Conservation (phyloP, 2,113 vertebrate species). For the Rhizomys pruinosus region DNA sequence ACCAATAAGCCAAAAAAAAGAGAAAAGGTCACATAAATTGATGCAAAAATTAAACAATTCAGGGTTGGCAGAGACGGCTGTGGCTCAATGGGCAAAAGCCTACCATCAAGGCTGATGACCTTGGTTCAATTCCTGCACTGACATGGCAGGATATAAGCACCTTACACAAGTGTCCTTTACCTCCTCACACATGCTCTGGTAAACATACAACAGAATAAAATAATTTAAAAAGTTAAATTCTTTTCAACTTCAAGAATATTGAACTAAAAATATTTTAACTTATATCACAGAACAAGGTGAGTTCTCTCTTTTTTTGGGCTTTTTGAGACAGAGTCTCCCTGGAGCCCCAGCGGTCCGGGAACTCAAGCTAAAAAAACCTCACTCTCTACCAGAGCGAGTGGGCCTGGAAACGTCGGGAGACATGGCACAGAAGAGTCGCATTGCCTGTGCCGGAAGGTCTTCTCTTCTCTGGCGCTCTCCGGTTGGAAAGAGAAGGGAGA, state of each 20-base stretch:
- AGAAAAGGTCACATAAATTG: background rate
- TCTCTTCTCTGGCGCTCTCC: too few relatives aligned
- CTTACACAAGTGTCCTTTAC: background rate
- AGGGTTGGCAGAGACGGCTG: background rate
- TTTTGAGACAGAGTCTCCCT: too few relatives aligned
- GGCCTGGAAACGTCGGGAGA: too few relatives aligned
- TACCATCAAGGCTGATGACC: background rate
- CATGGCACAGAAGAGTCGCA: too few relatives aligned
- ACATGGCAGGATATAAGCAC: background rate
- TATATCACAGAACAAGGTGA: background rate
- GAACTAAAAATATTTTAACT: background rate
- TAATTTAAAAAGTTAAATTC: background rate
- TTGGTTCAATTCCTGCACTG: background rate
- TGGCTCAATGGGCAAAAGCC: background rate
- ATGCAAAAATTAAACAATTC: constrained; percentile 44
- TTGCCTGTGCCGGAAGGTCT: too few relatives aligned
- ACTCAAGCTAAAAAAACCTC: too few relatives aligned
- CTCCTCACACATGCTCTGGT: background rate
- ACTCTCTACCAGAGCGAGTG: too few relatives aligned
- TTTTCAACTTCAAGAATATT: background rate
- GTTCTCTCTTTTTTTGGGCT: too few relatives aligned
- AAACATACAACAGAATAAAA: too few relatives aligned
- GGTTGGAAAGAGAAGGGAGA: too few relatives aligned
- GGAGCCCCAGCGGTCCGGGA: too few relatives aligned
- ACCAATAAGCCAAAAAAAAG: constrained; percentile 15